Evolutionary conservation across 1,140 invertebrate genomes (phyloP).

Genomic region (Pachypeltis micranthus): DNA sequence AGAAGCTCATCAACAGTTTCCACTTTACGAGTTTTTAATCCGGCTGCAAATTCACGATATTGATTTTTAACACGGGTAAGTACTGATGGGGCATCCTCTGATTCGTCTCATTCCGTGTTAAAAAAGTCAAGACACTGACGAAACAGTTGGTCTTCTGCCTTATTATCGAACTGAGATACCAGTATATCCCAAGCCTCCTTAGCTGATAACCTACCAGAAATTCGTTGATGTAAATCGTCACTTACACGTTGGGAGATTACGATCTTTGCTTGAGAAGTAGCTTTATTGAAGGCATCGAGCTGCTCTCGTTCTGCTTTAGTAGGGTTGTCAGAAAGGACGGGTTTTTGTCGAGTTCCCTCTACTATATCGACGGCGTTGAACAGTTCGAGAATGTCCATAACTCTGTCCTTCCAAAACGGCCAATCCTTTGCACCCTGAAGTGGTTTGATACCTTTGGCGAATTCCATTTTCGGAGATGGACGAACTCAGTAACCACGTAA

Average conservation of each 20-base stretch:
- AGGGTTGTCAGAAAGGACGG: no score
- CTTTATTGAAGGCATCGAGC: not conserved
- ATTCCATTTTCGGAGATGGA: no score
- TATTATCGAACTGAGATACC: not conserved
- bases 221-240: not conserved
- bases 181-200: not conserved
- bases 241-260: not conserved
- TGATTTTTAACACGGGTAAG: not conserved
- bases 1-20: not conserved
- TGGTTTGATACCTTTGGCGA: no score
- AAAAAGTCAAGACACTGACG: slow-evolving; percentile 18
- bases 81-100: slow-evolving; percentile 3
- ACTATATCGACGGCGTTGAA: no score
- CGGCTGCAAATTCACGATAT: not conserved
- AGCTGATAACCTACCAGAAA: not conserved
- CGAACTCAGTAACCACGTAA: no score
- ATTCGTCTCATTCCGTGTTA: slow-evolving; percentile 13
- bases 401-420: no score
- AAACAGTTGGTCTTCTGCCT: slow-evolving; percentile 6
- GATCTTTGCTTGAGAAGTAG: not conserved
- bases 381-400: no score
- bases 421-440: no score
- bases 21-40: not conserved
- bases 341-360: no score
- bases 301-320: no score